Conservation (phyloP, 2,888 invertebrate genomes). For the Ormia ochracea region DNA sequence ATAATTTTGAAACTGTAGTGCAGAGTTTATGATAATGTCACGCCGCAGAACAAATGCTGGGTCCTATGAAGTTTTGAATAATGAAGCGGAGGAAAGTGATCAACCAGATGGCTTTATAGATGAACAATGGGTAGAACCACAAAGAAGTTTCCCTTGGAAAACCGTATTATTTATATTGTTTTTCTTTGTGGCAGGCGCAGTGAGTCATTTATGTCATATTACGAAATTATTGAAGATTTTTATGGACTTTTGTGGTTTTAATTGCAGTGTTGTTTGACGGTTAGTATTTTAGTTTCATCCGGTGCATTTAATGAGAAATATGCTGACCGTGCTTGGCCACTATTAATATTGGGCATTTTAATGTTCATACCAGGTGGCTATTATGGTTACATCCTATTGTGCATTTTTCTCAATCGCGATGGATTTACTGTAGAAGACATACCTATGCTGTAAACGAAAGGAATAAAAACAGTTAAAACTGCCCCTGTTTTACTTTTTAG, state of each 20-base stretch:
- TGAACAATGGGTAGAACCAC: conserved; percentile 81
- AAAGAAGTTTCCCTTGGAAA: conserved; percentile 88
- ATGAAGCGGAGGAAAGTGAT: conserved; percentile 34
- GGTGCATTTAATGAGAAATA: conserved; percentile 91
- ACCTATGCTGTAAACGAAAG: conserved; percentile 56
- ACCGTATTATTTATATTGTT: conserved; percentile 87
- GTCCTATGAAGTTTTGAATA: conserved; percentile 42
- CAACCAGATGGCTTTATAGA: conserved; percentile 62
- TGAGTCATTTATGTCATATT: conserved; percentile 56
- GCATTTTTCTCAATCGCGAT: conserved; percentile 78
- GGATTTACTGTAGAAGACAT: conserved; percentile 68
- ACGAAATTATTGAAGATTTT: not conserved
- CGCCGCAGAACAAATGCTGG: conserved; percentile 57
- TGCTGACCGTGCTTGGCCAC: conserved; percentile 91
- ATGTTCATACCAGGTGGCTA: conserved; percentile 96
- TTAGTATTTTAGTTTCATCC: conserved; percentile 86
- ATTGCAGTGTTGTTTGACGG: conserved; percentile 80
- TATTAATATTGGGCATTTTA: conserved; percentile 89
- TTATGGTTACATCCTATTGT: conserved; percentile 91
- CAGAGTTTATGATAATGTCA: conserved; percentile 44
- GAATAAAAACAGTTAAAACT: not conserved
- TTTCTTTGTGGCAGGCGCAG: conserved; percentile 86
- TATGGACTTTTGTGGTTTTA: not conserved
- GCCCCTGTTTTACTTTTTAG: conserved; percentile 20
- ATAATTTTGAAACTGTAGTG: not conserved